Evolutionary conservation across 2,797 vertebrate species (phyloP), one percentile per base, ranked within the genome.

Genomic region (Erpetoichthys calabaricus): DNA sequence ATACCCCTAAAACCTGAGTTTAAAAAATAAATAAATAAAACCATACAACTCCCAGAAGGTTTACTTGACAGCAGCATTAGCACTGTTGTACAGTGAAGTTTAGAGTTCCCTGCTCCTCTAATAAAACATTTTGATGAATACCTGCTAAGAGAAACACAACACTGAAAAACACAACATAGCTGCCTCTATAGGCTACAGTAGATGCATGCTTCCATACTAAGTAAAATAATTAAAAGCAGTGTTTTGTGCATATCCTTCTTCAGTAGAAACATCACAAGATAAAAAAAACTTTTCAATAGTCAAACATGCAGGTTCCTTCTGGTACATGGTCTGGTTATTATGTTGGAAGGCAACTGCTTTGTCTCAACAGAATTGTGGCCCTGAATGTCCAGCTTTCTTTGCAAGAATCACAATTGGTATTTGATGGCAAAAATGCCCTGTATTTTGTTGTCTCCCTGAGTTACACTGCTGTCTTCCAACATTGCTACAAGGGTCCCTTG

Each of bases 381-480:
- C 60, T 43, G 9, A 42, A 8, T 7, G 50, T n/a, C 43, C 45
- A 45, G 10, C 4, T 45, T 47, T 25, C 3, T 7, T n/a, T 25
- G 7, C n/a, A 63, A 55, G 56, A 53, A 50, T 57, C 49, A 57
- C 56, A 47, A 52, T 56, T 56, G 51, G 42, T 51, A 51, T 51
- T 64, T 64, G 54, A 59, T 52, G 59, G 44, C 10, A 55, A 44
- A 41, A 55, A 45, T 42, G 52, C 56, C 53, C 63, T 50, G 57
- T 54, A 44, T 57, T 49, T 10, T 50, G 43, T 50, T 61, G 44
- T 50, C 51, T 59, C 60, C 57, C 60, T 62, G 62, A 66, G 62
- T 59, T 49, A 51, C 56, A 53, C 8, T 46, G 47, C 47, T 42
- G 58, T 51, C 55, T 56, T 56, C 54, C 55, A 56, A 42, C 43